Percentiles rank a stretch among this genome's conserved stretches.
These are phyloP conservation scores for Ascidia mentula DNA, from an alignment of 23 tunicate species.

Conservation along the genomic window DNA sequence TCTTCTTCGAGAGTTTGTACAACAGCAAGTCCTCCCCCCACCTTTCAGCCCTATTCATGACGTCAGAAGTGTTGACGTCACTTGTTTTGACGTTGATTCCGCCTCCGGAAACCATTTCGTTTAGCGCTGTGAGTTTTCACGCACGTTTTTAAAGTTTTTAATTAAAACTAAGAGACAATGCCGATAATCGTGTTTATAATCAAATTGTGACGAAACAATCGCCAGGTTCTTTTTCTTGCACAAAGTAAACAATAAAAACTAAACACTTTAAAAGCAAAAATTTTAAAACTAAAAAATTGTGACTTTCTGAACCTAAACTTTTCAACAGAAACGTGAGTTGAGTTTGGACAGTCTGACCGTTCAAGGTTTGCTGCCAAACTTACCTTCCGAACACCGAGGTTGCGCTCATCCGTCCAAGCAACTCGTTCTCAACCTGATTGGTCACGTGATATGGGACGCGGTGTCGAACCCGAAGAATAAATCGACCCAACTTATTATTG, in stretches of 20 bases:
- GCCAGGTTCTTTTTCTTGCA: too few species aligned
- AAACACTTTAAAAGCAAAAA: constrained; percentile 50
- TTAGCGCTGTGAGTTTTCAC: constrained; percentile 8
- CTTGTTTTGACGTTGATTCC: constrained; percentile 24
- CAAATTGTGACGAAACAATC: too few species aligned
- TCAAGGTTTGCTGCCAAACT: constrained; percentile 23
- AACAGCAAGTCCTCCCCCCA: constrained; percentile 4
- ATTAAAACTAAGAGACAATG: too few species aligned
- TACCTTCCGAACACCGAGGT: constrained; percentile 14
- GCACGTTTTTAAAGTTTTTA: too few species aligned
- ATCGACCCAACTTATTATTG: constrained; percentile 43
- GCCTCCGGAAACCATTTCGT: constrained; percentile 18
- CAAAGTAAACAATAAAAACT: too few species aligned
- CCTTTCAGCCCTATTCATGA: constrained; percentile 12
- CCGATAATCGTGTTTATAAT: too few species aligned
- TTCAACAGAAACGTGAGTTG: neutral
- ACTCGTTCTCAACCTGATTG: constrained; percentile 36
- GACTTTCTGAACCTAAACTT: constrained; percentile 32
- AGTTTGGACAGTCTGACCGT: constrained; percentile 14
- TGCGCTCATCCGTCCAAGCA: constrained; percentile 55
- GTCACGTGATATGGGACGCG: constrained; percentile 64
- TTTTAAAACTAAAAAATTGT: constrained; percentile 26
- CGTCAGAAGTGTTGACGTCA: constrained; percentile 32
- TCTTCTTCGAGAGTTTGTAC: constrained; percentile 17
- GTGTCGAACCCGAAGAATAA: constrained; percentile 34